Evolutionary conservation across 2,888 invertebrate species (phyloP).

Genomic region (Punctoribates punctum): DNA sequence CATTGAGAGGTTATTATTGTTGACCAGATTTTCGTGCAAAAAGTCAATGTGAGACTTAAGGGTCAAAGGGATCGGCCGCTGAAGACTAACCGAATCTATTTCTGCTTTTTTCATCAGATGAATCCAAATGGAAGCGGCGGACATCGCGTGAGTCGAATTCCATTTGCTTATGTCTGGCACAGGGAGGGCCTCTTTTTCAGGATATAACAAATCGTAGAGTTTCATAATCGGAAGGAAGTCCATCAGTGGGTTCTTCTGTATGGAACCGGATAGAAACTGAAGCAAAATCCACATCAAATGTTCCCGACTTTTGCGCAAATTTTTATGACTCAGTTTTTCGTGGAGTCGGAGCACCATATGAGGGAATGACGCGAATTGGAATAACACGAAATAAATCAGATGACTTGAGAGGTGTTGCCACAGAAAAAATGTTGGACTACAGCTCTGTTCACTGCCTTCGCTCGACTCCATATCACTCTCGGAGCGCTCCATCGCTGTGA

Average conservation of each 20-base stretch:
- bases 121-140: slow-evolving; percentile 94
- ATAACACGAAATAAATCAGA: slow-evolving; percentile 87
- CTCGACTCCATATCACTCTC: slow-evolving; percentile 57
- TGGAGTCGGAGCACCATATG: slow-evolving; percentile 85
- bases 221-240: slow-evolving; percentile 85
- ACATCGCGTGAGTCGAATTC: slow-evolving; percentile 83
- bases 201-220: slow-evolving; percentile 85
- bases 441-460: slow-evolving; percentile 45
- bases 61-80: slow-evolving; percentile 71
- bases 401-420: slow-evolving; percentile 93
- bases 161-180: slow-evolving; percentile 84
- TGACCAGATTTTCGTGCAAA: slow-evolving; percentile 65
- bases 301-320: slow-evolving; percentile 82
- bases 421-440: slow-evolving; percentile 52
- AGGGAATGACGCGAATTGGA: slow-evolving; percentile 88
- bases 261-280: slow-evolving; percentile 95
- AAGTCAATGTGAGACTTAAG: slow-evolving; percentile 81
- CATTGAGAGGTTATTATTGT: slow-evolving; percentile 58
- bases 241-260: slow-evolving; percentile 81
- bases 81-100: slow-evolving; percentile 71
- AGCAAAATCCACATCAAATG: slow-evolving; percentile 98
- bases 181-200: slow-evolving; percentile 79
- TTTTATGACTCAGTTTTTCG: slow-evolving; percentile 68
- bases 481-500: slow-evolving; percentile 85
- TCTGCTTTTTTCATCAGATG: slow-evolving; percentile 91